Evolutionary conservation across 2,888 invertebrate species (phyloP).

Genomic region (Unio delphinus): DNA sequence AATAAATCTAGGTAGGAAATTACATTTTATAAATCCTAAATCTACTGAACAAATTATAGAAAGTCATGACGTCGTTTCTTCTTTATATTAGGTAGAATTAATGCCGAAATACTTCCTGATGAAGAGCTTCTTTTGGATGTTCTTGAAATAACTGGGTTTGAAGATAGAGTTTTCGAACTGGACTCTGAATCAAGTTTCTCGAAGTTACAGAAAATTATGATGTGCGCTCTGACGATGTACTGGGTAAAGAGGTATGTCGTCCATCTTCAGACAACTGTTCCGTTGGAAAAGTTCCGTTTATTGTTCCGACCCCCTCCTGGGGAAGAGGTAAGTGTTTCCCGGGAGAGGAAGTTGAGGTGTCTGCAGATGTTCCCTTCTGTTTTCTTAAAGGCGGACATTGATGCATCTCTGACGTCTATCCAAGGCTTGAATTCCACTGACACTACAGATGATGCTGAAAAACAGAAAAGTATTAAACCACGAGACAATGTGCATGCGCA

Average conservation of each 20-base stretch:
- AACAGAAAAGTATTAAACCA: no score
- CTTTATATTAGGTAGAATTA: conserved; percentile 31
- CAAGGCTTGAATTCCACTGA: no score
- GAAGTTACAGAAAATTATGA: conserved; percentile 37
- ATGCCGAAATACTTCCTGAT: conserved; percentile 39
- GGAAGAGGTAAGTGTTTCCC: conserved; percentile 22
- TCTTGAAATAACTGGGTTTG: conserved; percentile 6
- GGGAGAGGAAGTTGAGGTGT: conserved; percentile 30
- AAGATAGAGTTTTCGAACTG: conserved; percentile 9
- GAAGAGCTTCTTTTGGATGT: conserved; percentile 13
- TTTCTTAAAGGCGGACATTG: conserved; percentile 2
- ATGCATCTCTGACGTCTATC: not conserved
- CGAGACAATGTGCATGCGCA: no score
- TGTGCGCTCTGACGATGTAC: conserved; percentile 37
- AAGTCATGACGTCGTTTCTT: no score
- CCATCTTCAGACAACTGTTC: conserved; percentile 25
- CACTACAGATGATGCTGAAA: no score
- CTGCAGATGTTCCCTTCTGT: conserved; percentile 35
- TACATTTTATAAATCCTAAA: no score
- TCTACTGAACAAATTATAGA: no score
- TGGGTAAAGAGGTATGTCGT: conserved; percentile 50
- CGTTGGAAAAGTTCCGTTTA: conserved; percentile 21
- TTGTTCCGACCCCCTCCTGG: conserved; percentile 29
- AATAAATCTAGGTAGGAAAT: no score
- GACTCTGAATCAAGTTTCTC: conserved; percentile 33